These are phyloP conservation scores for Pavo muticus DNA, from an alignment of 2,113 vertebrate genomes.

Conservation along the genomic window DNA sequence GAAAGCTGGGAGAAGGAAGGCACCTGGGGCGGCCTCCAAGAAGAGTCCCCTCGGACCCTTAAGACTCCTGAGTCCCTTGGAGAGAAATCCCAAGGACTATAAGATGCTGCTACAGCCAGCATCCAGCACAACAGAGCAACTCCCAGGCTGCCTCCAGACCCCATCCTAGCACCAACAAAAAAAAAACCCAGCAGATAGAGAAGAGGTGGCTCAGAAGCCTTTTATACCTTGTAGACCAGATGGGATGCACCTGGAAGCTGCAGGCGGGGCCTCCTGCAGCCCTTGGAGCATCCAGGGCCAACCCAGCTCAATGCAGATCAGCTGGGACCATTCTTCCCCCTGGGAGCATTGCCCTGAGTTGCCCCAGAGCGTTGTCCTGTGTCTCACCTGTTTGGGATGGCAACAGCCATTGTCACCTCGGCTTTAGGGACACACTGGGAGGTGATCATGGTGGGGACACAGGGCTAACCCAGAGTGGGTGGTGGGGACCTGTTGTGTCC, in stretches of 20 bases:
- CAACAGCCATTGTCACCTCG: fast-evolving
- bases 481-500: neutral
- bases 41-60: neutral
- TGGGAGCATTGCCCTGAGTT: neutral
- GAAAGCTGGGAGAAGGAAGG: neutral
- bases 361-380: neutral
- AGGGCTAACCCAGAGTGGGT: neutral
- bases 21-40: neutral
- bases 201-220: neutral
- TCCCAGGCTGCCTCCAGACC: neutral
- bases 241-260: neutral
- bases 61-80: neutral
- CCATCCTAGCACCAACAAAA: neutral
- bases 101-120: neutral
- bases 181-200: neutral
- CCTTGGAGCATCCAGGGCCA: neutral
- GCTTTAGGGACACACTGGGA: neutral
- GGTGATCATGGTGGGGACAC: neutral
- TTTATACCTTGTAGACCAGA: neutral
- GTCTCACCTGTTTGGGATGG: neutral
- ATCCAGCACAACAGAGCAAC: neutral
- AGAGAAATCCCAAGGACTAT: neutral
- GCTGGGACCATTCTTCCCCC: neutral
- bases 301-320: neutral
- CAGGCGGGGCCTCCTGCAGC: neutral